Evolutionary conservation across 1,140 invertebrate genomes (phyloP), one percentile per base, ranked within the genome.

Genomic region (Spodoptera frugiperda): DNA sequence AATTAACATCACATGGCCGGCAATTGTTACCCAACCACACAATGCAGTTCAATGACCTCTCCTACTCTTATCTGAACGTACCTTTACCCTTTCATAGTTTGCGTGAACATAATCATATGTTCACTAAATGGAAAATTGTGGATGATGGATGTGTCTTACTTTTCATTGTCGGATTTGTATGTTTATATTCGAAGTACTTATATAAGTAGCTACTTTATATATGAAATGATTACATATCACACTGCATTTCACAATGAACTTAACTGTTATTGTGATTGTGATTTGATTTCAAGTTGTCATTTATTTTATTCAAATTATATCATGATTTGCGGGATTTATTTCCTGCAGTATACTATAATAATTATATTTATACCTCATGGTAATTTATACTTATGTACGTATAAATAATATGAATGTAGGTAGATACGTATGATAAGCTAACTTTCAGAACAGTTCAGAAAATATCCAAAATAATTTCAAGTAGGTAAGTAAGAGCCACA

Each of bases 11-110:
- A 70, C 44, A 68, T 25, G 46, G 65, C 65, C 49, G 25, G 21
- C 65, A 17, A 70, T 70, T 70, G 67, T 70, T 70, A 49, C n/a
- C n/a, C 67, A 67, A 67, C 63, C 12, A 11, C 48, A 70, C 67
- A 70, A 70, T 54, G 49, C 19, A 25, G 67, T n/a, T 21, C 67
- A 33, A 49, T 39, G 67, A 70, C 67, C 67, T 15, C 48, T 30
- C 17, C 67, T 70, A 70, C 49, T 70, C 67, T 70, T 70, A 54
- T 70, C 67, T 44, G 15, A 14, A 30, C 2, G 57, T 61, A 61
- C 33, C 33, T 70, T 48, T 19, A 25, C 67, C 67, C 67, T 70
- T 70, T 70, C 15, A 70, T 70, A 44, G 21, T 65, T 65, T 49
- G 44, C 63, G 63, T 67, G 63, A 44, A 63, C 59, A 44, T 63